Evolutionary conservation across 2,888 invertebrate genomes (phyloP), one percentile per base, ranked within the genome.

Genomic region (Argyresthia goedartella): DNA sequence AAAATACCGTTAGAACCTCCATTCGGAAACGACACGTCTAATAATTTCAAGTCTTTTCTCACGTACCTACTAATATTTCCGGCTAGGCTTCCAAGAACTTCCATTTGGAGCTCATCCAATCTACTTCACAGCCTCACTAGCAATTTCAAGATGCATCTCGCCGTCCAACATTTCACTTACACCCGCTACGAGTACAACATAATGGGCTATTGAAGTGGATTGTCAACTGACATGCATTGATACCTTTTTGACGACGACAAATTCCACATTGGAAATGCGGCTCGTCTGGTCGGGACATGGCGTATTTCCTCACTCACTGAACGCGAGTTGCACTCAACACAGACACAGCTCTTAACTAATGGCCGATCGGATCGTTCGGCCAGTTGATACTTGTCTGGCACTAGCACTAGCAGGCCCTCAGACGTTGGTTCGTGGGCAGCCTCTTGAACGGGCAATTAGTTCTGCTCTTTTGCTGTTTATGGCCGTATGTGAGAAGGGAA

Each of bases 271-370:
- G n/a, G 39, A 11, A n/a, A 11, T 39, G 39, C 8, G 39, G 4
- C n/a, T 11, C 9, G 39, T 39, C 25, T 25, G 25, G 25, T 4
- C 25, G 25, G 25, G 25, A 6, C 6, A 25, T 2, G 25, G 25
- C 25, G 15, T 13, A 15, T 14, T 35, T 36, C 36, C 15, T 36
- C 33, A 46, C 15, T 36, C 33, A 46, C 46, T 46, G n/a, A 16
- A 46, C n/a, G 10, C 46, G 39, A 44, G 44, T 15, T 35, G 48
- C 36, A 16, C 46, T 48, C 36, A 48, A 36, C 36, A 36, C 48
- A 35, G 34, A 36, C 36, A 36, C 48, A 35, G 34, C 48, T 48
- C 48, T 48, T 48, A 48, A 48, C 48, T 48, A 48, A 48, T 48
- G 48, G 48, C 36, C 35, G 48, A 48, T 48, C 36, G 48, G 48